phyloP scores from a whole-genome alignment of 2,113 vertebrate species.

The Hydrochoerus hydrochaeris region DNA sequence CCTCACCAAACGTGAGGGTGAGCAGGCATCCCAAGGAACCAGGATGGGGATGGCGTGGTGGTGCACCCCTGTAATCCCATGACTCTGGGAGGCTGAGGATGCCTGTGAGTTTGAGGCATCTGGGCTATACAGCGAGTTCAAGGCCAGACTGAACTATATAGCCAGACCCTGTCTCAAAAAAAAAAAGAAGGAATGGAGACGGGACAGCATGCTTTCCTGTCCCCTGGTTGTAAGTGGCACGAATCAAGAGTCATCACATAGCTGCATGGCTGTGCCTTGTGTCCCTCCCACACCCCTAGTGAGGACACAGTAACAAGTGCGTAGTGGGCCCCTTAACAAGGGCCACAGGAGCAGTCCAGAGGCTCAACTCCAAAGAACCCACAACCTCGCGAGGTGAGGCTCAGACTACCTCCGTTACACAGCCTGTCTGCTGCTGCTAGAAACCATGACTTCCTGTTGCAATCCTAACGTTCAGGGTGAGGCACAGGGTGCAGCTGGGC shows the following conservation, averaged over 20 bases:
- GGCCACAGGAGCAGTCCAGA: neutral
- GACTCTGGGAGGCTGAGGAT: neutral
- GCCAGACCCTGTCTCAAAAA: neutral
- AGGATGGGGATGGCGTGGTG: too few relatives aligned
- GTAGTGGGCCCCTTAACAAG: rapidly evolving
- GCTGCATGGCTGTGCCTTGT: neutral
- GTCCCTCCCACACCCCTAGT: neutral
- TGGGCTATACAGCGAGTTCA: neutral
- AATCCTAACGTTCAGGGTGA: neutral
- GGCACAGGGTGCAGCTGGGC: neutral
- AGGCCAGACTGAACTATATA: neutral
- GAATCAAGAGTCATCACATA: rapidly evolving
- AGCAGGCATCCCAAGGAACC: neutral
- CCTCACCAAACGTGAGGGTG: neutral
- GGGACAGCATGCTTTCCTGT: neutral
- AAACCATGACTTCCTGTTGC: neutral
- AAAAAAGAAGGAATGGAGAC: neutral
- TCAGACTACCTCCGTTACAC: neutral
- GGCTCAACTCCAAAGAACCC: neutral
- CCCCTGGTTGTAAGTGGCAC: neutral
- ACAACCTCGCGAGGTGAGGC: rapidly evolving
- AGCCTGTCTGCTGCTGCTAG: neutral
- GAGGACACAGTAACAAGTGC: neutral
- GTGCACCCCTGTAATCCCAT: neutral
- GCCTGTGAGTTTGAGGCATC: neutral